These are phyloP conservation scores for Falco columbarius DNA, from an alignment of 2,797 vertebrate genomes.

Conservation along the genomic window DNA sequence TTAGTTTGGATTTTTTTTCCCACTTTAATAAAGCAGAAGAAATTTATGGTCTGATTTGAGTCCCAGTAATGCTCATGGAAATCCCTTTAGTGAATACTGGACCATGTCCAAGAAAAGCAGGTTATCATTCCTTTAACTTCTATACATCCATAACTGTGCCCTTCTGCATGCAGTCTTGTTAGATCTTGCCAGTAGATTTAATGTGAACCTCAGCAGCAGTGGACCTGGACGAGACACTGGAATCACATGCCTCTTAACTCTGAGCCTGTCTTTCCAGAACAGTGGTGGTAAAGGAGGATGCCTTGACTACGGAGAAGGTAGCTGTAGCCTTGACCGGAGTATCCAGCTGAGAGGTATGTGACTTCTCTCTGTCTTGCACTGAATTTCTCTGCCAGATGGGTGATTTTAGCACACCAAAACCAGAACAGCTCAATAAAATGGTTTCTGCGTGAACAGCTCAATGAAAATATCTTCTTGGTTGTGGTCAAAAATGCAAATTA, in stretches of 20 bases:
- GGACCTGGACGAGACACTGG: background rate
- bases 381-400: background rate
- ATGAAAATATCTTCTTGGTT: background rate
- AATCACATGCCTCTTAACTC: background rate
- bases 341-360: background rate
- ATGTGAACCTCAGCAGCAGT: background rate
- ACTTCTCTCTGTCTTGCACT: background rate
- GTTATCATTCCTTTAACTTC: constrained; percentile 27
- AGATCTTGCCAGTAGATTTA: background rate
- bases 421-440: constrained; percentile 17
- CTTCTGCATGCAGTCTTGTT: background rate
- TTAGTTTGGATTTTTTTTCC: background rate
- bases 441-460: constrained; percentile 2
- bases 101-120: constrained; percentile 27
- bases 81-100: background rate
- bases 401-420: constrained; percentile 14
- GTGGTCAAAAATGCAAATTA: constrained; percentile 26
- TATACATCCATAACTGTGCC: background rate
- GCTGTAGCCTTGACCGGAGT: background rate
- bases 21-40: constrained; percentile 32
- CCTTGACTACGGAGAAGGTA: background rate
- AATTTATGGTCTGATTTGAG: constrained; percentile 32
- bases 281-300: background rate
- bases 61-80: background rate
- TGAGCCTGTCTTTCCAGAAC: background rate